Evolutionary conservation across 2,888 invertebrate genomes (phyloP), one percentile per base, ranked within the genome.

Genomic region (Apotomis turbidana): DNA sequence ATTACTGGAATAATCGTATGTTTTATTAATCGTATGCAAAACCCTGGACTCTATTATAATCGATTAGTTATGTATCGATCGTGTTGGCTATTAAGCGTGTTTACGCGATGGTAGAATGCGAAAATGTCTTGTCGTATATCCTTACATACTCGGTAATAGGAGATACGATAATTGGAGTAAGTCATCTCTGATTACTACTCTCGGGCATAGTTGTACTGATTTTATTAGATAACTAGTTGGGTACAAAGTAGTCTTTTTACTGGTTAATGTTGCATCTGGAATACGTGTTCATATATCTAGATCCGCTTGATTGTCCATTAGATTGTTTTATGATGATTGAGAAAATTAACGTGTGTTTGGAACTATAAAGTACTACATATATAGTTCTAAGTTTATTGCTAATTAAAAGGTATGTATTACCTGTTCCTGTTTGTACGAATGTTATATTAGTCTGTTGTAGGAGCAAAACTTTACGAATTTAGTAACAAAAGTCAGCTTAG

Each of bases 1-100:
- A 91, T 90, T 89, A 84, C 90, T 83, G 81, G 81, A 86, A 90
- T 89, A 85, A 84, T 83, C 84, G 83, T 81, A 85, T 83, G 84
- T 82, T 80, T 82, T 83, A 83, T 85, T 86, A 87, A 88, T 85
- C 84, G 80, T 87, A 91, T 91, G 90, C 87, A 91, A 90, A 86
- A 86, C 87, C 87, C 72, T 83, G 76, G 87, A 86, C 83, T 87
- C 90, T 90, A 90, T 87, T 81, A 85, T 87, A 89, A 88, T 86
- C 85, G 86, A 83, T 86, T 82, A 82, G 81, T 76, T 78, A 79
- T 80, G 78, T 79, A 79, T 80, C 76, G 77, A 78, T 78, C 74
- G 78, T 70, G 73, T 72, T 63, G 76, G 63, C 78, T 81, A 84
- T 87, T 86, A 87, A 81, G 78, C 78, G 80, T 82, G 83, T 85